These are phyloP conservation scores for Syrmaticus mikado DNA, from an alignment of 2,113 vertebrate genomes.

Conservation along the genomic window DNA sequence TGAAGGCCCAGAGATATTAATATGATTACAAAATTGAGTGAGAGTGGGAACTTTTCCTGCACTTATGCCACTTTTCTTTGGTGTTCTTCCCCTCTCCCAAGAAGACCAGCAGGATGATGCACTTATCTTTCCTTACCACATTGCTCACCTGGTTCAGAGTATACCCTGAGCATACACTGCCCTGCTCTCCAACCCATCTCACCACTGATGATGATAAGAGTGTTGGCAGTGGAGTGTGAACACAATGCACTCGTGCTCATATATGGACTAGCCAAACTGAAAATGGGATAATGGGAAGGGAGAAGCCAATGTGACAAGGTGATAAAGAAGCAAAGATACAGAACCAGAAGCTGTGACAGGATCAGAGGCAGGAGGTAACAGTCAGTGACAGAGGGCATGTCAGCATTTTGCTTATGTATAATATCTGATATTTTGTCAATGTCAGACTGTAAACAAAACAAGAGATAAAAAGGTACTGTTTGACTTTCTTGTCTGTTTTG, in stretches of 20 bases:
- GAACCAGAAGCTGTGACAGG: background rate
- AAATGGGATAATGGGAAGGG: background rate
- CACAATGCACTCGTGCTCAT: background rate
- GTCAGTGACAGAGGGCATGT: background rate
- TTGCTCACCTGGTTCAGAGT: background rate
- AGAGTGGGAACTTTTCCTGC: background rate
- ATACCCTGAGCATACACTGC: background rate
- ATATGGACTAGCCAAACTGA: background rate
- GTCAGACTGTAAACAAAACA: slow-evolving; percentile 31
- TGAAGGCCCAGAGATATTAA: background rate
- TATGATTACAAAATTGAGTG: background rate
- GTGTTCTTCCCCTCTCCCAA: background rate
- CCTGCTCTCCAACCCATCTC: background rate
- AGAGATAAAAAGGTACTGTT: background rate
- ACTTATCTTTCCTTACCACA: background rate
- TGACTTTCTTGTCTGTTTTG: background rate
- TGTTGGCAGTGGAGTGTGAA: too few relatives aligned
- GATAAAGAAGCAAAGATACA: background rate
- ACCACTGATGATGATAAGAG: background rate
- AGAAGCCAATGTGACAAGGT: background rate
- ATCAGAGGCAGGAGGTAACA: background rate
- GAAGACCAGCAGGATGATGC: background rate
- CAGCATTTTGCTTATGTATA: background rate
- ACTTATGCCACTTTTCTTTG: background rate
- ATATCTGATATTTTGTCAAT: slow-evolving; percentile 5